Evolutionary conservation across 2,888 invertebrate species (phyloP), one percentile per base, ranked within the genome.

Genomic region (Clusia tigrina): DNA sequence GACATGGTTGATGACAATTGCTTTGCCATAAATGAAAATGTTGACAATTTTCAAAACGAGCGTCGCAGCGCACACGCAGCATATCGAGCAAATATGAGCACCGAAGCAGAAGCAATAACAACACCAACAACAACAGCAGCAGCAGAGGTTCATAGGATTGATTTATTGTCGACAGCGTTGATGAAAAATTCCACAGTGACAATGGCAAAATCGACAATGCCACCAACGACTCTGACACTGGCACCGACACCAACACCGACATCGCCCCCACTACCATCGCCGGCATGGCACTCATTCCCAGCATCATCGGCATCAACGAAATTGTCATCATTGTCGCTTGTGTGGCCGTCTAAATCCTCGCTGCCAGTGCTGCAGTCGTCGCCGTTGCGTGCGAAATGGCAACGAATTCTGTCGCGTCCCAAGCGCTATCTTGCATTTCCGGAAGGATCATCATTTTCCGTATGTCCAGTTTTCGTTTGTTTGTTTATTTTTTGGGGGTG

Each of bases 371-470:
- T 23, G 12, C 58, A 24, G 59, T 22, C 32, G 51, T 24, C n/a
- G 56, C 23, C 60, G 52, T 57, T 67, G 24, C 63, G 60, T 12
- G 57, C 51, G 2, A 64, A 67, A 62, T 59, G 62, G 62, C 65
- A 68, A 57, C 71, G 65, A 58, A 60, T 68, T 52, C 69, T 81
- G 64, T 72, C 72, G 53, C 76, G 81, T 51, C 69, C 73, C 25
- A 82, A 73, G 59, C 82, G 81, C 54, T 87, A 86, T 79, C 82
- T 87, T 62, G 85, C 86, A 65, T 87, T 87, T 78, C 87, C 87
- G 20, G 87, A 87, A 74, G 87, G 87, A 62, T 85, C 87, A 54
- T 86, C 86, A 54, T 86, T 87, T 72, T 85, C 87, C 53, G 87
- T 86, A 78, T 82, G 85, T 83, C 55, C 64, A 18, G 20, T 20